phyloP scores from a whole-genome alignment of 2,888 invertebrate genomes.

The Mythimna pallens region DNA sequence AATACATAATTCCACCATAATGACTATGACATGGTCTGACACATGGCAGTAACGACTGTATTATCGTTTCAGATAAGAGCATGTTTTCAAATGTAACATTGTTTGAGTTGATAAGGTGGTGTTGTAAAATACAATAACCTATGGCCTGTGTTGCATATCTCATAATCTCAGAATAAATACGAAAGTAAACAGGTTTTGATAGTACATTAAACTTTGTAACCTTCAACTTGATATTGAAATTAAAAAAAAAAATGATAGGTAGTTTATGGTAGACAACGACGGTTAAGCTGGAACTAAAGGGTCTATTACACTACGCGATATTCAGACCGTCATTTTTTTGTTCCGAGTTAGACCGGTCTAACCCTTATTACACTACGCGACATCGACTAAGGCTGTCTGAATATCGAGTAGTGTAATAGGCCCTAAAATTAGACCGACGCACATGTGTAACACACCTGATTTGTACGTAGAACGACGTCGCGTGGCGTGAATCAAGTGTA shows the following conservation, averaged over 20 bases:
- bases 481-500: too few relatives aligned
- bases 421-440: too few relatives aligned
- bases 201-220: slow-evolving; percentile 47
- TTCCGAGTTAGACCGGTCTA: too few relatives aligned
- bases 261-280: slow-evolving; percentile 11
- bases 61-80: slow-evolving; percentile 44
- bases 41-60: slow-evolving; percentile 16
- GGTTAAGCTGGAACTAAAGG: too few relatives aligned
- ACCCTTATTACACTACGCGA: too few relatives aligned
- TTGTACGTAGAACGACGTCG: too few relatives aligned
- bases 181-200: slow-evolving; percentile 45
- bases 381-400: too few relatives aligned
- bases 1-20: slow-evolving; percentile 11
- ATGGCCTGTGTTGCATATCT: slow-evolving; percentile 35
- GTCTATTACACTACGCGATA: too few relatives aligned
- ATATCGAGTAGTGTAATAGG: too few relatives aligned
- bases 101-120: slow-evolving; percentile 42
- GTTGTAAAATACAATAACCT: slow-evolving; percentile 37
- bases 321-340: too few relatives aligned
- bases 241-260: background rate
- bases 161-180: slow-evolving; percentile 35
- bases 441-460: too few relatives aligned
- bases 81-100: slow-evolving; percentile 46
- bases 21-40: slow-evolving; percentile 16
- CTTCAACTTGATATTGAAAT: slow-evolving; percentile 48